Evolutionary conservation across 2,888 invertebrate genomes (phyloP), one percentile per base, ranked within the genome.

Genomic region (Oxytorus armatus): DNA sequence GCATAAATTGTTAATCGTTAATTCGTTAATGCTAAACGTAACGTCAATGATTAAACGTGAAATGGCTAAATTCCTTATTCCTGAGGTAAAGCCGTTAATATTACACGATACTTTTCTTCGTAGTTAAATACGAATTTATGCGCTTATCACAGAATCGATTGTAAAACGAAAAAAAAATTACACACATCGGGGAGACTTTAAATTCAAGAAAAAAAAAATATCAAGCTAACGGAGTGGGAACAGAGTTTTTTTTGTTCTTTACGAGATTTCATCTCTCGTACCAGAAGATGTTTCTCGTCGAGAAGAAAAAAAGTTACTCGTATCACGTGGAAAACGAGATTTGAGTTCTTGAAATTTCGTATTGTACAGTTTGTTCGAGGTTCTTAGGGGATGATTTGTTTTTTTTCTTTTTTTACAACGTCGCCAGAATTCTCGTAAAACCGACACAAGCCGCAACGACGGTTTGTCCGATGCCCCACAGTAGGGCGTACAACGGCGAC

Each of bases 391-490:
- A 44, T 47, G 44, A n/a, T 53, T 11, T 47, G 47, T 25, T n/a
- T 25, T 53, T 7, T 23, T 39, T 16, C 33, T 25, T 55, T 2
- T 3, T 36, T 95, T 95, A 98, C 89, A 98, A 94, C 75, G 98
- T 98, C 68, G 98, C 98, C 88, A 98, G 93, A 86, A 98, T 97
- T 91, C 98, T 94, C 80, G 98, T 97, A 91, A 98, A 98, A 77
- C 98, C 98, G 88, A 98, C 95, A 86, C 97, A 96, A 83, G 97
- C 97, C 61, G 97, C 96, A 55, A 97, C 93, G 82, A 97, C 93
- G 70, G 98, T 98, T 93, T 98, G 98, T 82, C 98, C 98, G 68
- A 98, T 95, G 74, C 98, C 98, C 97, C 98, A 98, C 85, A 98
- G 94, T 92, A 98, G 95, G 69, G 98, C 98, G 92, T 98, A 97